A percentile compares a stretch with the other conserved stretches of the same genome.
phyloP scores from a whole-genome alignment of 53 echinoderm and acorn worm species.

The Actinopyga echinites region DNA sequence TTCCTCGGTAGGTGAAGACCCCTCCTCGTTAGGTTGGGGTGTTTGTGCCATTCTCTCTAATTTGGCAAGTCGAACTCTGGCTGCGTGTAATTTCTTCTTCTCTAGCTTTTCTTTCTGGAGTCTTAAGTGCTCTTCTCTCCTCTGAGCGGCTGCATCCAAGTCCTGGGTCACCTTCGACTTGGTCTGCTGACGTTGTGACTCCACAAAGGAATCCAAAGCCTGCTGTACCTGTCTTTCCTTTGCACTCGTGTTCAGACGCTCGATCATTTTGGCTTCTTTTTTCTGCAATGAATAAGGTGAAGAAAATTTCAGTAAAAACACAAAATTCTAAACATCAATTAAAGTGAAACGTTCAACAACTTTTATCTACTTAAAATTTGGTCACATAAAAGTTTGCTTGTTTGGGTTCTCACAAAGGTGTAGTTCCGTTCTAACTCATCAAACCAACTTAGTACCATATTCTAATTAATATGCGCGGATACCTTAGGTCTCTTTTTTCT shows the following conservation, averaged over 20 bases:
- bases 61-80: conserved; percentile 78
- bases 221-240: conserved; percentile 84
- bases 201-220: conserved; percentile 61
- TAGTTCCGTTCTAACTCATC: too few relatives aligned
- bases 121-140: conserved; percentile 76
- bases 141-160: conserved; percentile 69
- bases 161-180: conserved; percentile 52
- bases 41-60: conserved; percentile 66
- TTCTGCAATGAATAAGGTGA: conserved; percentile 41
- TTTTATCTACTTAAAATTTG: too few relatives aligned
- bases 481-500: too few relatives aligned
- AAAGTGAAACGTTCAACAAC: too few relatives aligned
- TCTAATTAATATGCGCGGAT: too few relatives aligned
- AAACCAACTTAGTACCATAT: too few relatives aligned
- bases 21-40: conserved; percentile 19
- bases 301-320: too few relatives aligned
- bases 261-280: conserved; percentile 78
- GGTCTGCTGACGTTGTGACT: conserved; percentile 63
- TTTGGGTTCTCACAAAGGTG: too few relatives aligned
- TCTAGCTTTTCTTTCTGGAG: conserved; percentile 68
- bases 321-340: too few relatives aligned
- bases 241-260: conserved; percentile 73
- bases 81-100: conserved; percentile 78
- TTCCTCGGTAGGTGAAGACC: neutral
- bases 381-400: too few relatives aligned